A percentile compares a stretch with the other conserved stretches of the same genome.
Evolutionary conservation across 2,113 vertebrate genomes (phyloP).

Genomic region (Salvelinus alpinus): DNA sequence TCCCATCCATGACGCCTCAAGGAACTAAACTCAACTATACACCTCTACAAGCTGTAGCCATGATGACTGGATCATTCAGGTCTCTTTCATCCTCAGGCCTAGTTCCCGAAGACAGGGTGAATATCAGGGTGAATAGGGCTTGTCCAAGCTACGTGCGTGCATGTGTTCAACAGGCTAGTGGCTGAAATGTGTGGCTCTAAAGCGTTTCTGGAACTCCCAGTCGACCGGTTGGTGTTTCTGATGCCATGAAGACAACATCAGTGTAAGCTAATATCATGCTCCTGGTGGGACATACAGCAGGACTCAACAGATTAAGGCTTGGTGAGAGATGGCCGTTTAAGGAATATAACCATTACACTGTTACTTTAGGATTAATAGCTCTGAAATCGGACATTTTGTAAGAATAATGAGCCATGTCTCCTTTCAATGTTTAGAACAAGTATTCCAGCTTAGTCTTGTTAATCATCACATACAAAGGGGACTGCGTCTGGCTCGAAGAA

Average conservation of each 20-base stretch:
- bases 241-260: conserved; percentile 61
- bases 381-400: neutral
- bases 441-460: too few relatives aligned
- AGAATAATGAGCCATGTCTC: too few relatives aligned
- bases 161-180: conserved; percentile 31
- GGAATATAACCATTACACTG: conserved; percentile 61
- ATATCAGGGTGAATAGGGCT: neutral
- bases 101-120: conserved; percentile 23
- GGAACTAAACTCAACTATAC: conserved; percentile 23
- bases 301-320: conserved; percentile 72
- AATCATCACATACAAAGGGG: too few relatives aligned
- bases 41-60: conserved; percentile 1
- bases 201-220: conserved; percentile 52
- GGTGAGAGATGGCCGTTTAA: conserved; percentile 72
- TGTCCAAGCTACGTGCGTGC: conserved; percentile 13
- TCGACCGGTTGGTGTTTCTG: conserved; percentile 56
- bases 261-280: conserved; percentile 69
- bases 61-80: conserved; percentile 54
- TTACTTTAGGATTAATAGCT: conserved; percentile 46
- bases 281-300: conserved; percentile 61
- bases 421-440: too few relatives aligned
- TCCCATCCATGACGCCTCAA: conserved; percentile 60
- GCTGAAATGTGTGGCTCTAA: conserved; percentile 37
- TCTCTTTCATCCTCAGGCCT: conserved; percentile 49
- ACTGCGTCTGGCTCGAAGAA: too few relatives aligned